Conservation (phyloP, 2,113 vertebrate genomes). For the Aplodontia rufa region DNA sequence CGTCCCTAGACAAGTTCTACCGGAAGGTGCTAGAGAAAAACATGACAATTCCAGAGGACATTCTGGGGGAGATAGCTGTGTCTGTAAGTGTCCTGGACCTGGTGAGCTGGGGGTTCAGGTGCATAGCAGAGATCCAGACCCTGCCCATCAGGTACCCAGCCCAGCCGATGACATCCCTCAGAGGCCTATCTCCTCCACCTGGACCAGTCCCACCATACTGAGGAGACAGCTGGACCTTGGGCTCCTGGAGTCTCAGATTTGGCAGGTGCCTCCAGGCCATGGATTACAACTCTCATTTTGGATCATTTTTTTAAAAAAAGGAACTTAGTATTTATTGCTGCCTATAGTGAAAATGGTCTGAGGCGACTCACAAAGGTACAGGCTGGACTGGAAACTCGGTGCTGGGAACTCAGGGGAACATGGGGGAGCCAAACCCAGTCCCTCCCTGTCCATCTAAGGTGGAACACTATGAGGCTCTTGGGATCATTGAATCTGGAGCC, state of each 20-base stretch:
- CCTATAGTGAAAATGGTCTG: not conserved
- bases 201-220: not conserved
- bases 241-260: not conserved
- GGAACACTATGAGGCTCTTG: not conserved
- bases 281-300: not conserved
- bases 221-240: not conserved
- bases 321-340: not conserved
- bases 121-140: not conserved
- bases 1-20: conserved; percentile 89
- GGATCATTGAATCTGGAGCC: not conserved
- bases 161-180: not conserved
- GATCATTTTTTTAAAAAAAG: not conserved
- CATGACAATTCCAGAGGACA: conserved; percentile 88
- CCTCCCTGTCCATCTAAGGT: not conserved
- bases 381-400: not conserved
- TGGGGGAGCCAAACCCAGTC: not conserved
- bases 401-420: not conserved
- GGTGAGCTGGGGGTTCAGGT: too few species aligned
- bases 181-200: not conserved
- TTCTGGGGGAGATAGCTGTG: conserved; percentile 87
- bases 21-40: conserved; percentile 88
- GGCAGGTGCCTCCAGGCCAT: not conserved
- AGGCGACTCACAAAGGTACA: not conserved
- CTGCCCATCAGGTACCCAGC: not conserved
- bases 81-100: conserved; percentile 83